Percentiles rank a stretch among this genome's conserved stretches.
These are phyloP conservation scores for Ctenosaura bakeri DNA, from an alignment of 2,797 vertebrate genomes.

Conservation along the genomic window DNA sequence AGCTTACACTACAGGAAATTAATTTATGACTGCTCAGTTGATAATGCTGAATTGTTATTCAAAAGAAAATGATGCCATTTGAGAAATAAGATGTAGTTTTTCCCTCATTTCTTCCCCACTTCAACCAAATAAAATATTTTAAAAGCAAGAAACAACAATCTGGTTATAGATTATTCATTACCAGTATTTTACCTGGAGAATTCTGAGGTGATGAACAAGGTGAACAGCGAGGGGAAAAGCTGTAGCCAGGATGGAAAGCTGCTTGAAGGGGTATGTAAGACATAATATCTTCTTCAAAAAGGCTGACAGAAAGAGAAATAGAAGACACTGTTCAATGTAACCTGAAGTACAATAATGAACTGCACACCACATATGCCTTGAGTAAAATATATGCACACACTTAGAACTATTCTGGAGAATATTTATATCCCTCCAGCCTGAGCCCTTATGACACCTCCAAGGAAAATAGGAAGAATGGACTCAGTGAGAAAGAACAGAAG, in stretches of 20 bases:
- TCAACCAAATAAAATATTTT: background rate
- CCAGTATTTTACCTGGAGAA: constrained; percentile 89
- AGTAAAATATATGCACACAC: no score
- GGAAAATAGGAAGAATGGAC: background rate
- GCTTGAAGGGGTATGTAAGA: constrained; percentile 90
- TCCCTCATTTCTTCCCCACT: background rate
- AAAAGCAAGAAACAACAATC: background rate
- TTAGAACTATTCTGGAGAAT: background rate
- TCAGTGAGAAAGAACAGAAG: background rate
- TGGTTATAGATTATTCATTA: background rate
- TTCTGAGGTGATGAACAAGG: constrained; percentile 96
- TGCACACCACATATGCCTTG: background rate
- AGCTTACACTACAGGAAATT: background rate
- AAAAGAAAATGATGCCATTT: background rate
- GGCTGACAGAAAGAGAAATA: constrained; percentile 79
- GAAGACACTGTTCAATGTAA: background rate
- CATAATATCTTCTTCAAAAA: constrained; percentile 99
- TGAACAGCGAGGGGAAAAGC: constrained; percentile 95
- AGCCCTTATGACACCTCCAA: background rate
- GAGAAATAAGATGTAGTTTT: background rate
- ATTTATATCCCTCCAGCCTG: background rate
- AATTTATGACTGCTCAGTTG: background rate
- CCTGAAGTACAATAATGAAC: background rate
- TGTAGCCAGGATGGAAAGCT: constrained; percentile 91
- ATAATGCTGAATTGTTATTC: background rate